Conservation (phyloP, 2,113 vertebrate species). For the Phylloscopus trochilus region DNA sequence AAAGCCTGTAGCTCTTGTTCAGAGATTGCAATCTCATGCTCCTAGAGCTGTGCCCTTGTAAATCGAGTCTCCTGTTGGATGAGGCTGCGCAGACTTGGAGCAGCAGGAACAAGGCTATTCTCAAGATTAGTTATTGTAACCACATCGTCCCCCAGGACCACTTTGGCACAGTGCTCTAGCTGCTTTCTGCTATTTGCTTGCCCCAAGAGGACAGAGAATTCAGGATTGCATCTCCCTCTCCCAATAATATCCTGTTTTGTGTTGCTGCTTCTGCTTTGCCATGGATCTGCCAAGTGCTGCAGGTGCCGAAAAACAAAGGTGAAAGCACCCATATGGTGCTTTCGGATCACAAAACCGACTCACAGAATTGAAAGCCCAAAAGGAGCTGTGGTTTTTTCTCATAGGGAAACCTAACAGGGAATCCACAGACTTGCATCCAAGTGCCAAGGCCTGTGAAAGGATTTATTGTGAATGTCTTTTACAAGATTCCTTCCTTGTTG, state of each 20-base stretch:
- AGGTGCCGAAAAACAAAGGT: conserved; percentile 50
- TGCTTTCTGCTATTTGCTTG: conserved; percentile 27
- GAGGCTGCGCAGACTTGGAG: background rate
- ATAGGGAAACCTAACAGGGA: background rate
- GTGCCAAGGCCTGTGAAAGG: conserved; percentile 23
- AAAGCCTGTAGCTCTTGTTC: background rate
- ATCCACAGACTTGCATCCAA: background rate
- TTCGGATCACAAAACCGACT: background rate
- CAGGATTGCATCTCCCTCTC: background rate
- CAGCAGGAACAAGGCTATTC: background rate
- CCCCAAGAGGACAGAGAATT: background rate
- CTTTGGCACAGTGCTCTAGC: background rate
- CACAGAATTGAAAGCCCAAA: background rate
- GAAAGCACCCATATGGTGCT: conserved; percentile 45
- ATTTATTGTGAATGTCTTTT: conserved; percentile 49
- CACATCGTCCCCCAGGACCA: background rate
- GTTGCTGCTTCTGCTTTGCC: background rate
- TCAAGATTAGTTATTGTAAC: conserved; percentile 29
- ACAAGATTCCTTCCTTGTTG: conserved; percentile 42
- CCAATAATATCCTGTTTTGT: background rate
- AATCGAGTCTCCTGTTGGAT: background rate
- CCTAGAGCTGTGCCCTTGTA: background rate
- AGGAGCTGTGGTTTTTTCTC: background rate
- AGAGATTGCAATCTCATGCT: background rate
- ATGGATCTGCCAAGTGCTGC: conserved; percentile 30